Base-by-base conservation (phyloP, 1,140 invertebrate genomes). In the Temnothorax nylanderi region DNA sequence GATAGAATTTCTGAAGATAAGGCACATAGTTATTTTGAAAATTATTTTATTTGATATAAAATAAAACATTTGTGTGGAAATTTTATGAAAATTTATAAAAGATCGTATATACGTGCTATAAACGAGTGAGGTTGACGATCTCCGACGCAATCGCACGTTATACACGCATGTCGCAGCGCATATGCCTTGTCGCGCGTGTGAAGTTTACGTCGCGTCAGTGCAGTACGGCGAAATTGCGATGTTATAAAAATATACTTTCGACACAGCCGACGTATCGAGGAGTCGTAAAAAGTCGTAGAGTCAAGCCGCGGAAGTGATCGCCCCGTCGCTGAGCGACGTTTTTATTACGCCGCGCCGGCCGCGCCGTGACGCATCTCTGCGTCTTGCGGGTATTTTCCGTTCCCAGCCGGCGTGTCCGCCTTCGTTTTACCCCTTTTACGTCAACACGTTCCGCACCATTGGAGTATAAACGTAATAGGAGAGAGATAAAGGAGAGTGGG, bases 181-280 rank as follows among this genome's bases (percentile, higher is more conserved):
- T 26, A 8, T 44, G 10, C 26, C 7, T 41, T 51, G 13, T 54
- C 47, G 13, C 10, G 11, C 21, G 51, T 71, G 21, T 18, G 18
- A 41, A 81, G 41, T 44, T 26, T 69, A 81, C 34, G 32, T 44
- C 3, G 62, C 62, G n/a, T 18, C 51, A 11, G 34, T 37, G 56
- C 56, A n/a, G 16, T n/a, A 67, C 34, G 44, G 13, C 32, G 6
- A 81, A 81, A 69, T 69, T 81, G 64, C 18, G 21, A 5, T 16
- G 21, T 56, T 81, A 81, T 81, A 81, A 81, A 81, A 81, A 81
- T 81, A 81, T 69, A 81, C 37, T 71, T 81, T 71, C 21, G 37
- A 81, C 21, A 54, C 51, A 71, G 32, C 18, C 47, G 62, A 18
- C 13, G 13, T 56, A 41, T 56, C 10, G 51, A 41, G 26, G 13